phyloP scores from a whole-genome alignment of 2,797 vertebrate genomes.

The Aulostomus chinensis region DNA sequence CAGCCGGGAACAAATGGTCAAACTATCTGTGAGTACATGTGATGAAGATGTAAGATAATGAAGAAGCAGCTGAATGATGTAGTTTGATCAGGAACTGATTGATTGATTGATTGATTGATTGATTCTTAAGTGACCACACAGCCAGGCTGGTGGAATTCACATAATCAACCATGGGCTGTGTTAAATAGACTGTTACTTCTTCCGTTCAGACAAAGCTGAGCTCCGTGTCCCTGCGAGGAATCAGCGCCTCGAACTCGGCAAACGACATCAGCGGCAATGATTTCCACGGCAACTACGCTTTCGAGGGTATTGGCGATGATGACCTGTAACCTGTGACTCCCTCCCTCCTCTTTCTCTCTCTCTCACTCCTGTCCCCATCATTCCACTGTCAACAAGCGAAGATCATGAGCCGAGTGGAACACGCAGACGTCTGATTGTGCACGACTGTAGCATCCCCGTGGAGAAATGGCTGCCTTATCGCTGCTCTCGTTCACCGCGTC shows the following conservation, averaged over 20 bases:
- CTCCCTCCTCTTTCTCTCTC: not conserved
- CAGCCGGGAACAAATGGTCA: constrained; percentile 89
- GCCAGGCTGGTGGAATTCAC: no score
- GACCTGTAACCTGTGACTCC: constrained; percentile 84
- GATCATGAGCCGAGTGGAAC: constrained; percentile 46
- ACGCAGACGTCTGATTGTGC: constrained; percentile 60
- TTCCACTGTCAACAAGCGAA: constrained; percentile 51
- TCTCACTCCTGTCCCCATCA: constrained; percentile 27
- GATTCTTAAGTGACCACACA: no score
- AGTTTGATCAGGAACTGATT: no score
- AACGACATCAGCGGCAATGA: constrained; percentile 88
- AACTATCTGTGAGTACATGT: constrained; percentile 90
- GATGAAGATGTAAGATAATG: no score
- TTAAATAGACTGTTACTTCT: constrained; percentile 11
- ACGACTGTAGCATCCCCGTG: constrained; percentile 72
- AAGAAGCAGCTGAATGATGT: no score
- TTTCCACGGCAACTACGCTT: constrained; percentile 97
- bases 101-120: no score
- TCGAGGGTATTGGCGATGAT: constrained; percentile 98
- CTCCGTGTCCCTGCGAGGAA: constrained; percentile 92
- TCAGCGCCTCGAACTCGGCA: constrained; percentile 90
- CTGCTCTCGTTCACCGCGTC: constrained; percentile 46
- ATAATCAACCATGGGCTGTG: no score
- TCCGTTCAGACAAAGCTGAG: constrained; percentile 90
- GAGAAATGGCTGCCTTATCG: constrained; percentile 69